Base-by-base conservation (phyloP, 2,797 vertebrate species). In the Danionella dracula region DNA sequence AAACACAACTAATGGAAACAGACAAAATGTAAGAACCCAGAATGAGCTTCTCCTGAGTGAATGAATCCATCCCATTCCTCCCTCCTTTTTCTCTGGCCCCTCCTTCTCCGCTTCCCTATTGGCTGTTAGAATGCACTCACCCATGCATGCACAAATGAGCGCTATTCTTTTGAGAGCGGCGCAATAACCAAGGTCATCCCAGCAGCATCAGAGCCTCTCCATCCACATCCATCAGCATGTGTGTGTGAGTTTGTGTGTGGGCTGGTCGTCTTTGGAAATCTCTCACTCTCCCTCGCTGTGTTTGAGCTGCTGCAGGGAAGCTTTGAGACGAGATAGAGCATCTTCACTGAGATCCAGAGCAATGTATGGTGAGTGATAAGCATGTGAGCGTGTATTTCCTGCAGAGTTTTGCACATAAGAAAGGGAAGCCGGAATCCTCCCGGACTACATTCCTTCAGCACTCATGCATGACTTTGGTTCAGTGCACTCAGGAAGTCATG, bases 321-420 rank as follows among this genome's bases (percentile, higher is more conserved):
- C 63, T 68, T 53, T 46, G 59, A 60, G 21, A 40, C 32, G 50
- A 56, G 61, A 6, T 3, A 67, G 72, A 81, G 76, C 71, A 68
- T 70, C 77, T 77, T 77, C 41, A 77, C 32, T 31, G 19, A 62
- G 78, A 75, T 76, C 81, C 81, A 83, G 70, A 83, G 77, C 78
- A 68, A 91, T 91, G 90, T 91, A 91, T 78, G 90, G 90, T 91
- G 90, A 90, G 90, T 20, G 16, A 61, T 38, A n/a, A 23, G 50
- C 51, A 35, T 42, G 34, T 40, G 20, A 12, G 13, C 32, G 31
- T 46, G 34, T 56, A 3, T 3, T 13, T 29, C 32, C 7, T 48
- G 19, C 13, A 40, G 16, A 7, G 44, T n/a, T 37, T 51, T 35
- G 32, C 54, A 6, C 10, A 9, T 60, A 45, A 27, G n/a, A 44